A percentile compares a stretch with the other conserved stretches of the same genome.
phyloP scores from a whole-genome alignment of 1,140 invertebrate species.

The Epicauta chinensis region DNA sequence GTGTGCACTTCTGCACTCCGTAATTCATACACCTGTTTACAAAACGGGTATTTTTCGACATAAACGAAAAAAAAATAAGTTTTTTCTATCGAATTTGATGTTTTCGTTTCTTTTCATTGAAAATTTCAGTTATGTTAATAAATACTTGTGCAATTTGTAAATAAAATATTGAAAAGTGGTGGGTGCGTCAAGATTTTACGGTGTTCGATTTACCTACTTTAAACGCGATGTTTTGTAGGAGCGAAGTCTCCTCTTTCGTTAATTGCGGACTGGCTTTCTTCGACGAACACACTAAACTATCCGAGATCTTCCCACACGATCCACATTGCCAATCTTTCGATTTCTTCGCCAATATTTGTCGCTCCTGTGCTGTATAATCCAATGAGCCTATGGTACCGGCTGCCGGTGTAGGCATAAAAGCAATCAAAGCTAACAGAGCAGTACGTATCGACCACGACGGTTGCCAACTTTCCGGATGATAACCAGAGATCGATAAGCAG shows the following conservation, averaged over 20 bases:
- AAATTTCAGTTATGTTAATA: no score
- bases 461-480: slow-evolving; percentile 96
- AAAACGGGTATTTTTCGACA: no score
- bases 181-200: no score
- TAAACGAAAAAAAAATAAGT: no score
- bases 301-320: slow-evolving; percentile 52
- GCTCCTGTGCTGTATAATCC: slow-evolving; percentile 79
- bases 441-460: slow-evolving; percentile 96
- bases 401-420: slow-evolving; percentile 88
- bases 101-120: no score
- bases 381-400: slow-evolving; percentile 86
- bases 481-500: slow-evolving; percentile 93
- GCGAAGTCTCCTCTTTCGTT: slow-evolving; percentile 45
- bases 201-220: slow-evolving; percentile 32
- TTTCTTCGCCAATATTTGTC: slow-evolving; percentile 73
- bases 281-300: slow-evolving; percentile 41
- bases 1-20: no score
- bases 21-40: no score
- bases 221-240: slow-evolving; percentile 38
- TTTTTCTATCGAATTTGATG: no score
- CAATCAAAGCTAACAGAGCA: slow-evolving; percentile 85
- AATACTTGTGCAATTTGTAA: no score
- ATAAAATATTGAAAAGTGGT: no score
- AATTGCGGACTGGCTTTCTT: slow-evolving; percentile 35
- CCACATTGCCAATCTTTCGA: slow-evolving; percentile 54